Conservation (phyloP, 64 coral and sea anemone species). For the Pocillopora damicornis region DNA sequence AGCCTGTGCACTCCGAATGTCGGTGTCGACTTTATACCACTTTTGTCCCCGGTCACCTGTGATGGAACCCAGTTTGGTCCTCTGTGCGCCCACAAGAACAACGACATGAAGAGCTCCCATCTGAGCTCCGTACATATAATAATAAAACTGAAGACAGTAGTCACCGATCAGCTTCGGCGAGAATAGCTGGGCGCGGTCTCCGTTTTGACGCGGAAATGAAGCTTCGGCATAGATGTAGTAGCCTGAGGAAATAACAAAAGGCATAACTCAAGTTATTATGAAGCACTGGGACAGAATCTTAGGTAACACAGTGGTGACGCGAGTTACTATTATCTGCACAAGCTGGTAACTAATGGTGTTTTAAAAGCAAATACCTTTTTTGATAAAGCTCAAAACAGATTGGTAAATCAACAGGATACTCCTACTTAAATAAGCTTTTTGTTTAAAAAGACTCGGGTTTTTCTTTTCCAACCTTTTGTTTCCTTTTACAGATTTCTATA, state of each 20-base stretch:
- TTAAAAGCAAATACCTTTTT: too few relatives aligned
- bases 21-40: background rate
- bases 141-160: conserved; percentile 47
- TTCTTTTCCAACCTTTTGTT: too few relatives aligned
- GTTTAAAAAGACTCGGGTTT: too few relatives aligned
- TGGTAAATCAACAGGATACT: too few relatives aligned
- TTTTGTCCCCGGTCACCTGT: conserved; percentile 20
- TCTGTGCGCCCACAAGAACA: background rate
- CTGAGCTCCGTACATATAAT: conserved; percentile 42
- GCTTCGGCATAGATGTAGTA: conserved; percentile 54
- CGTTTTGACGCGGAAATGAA: conserved; percentile 20
- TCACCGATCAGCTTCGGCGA: background rate
- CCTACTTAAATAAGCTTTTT: too few relatives aligned
- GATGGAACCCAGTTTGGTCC: background rate
- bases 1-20: background rate
- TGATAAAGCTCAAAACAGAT: too few relatives aligned
- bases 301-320: too few relatives aligned
- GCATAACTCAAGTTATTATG: background rate
- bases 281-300: too few relatives aligned
- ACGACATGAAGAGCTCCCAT: background rate
- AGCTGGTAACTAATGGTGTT: too few relatives aligned
- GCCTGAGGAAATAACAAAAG: background rate
- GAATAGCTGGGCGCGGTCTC: conserved; percentile 29
- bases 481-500: too few relatives aligned
- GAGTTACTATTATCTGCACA: too few relatives aligned